phyloP scores from a whole-genome alignment of 2,113 vertebrate genomes.

The Melanerpes formicivorus region DNA sequence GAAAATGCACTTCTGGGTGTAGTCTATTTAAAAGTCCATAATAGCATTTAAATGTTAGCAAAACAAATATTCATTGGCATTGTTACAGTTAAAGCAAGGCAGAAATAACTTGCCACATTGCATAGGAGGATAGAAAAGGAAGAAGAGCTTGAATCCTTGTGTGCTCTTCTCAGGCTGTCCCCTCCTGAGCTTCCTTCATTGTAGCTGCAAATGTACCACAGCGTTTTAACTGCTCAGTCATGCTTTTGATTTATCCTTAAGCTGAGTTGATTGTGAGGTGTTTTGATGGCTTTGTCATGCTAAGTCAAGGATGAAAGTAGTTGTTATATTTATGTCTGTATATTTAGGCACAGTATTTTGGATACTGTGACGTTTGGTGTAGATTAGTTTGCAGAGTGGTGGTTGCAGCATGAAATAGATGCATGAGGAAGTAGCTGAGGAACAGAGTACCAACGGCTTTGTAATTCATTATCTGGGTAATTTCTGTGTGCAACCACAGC shows the following conservation, averaged over 20 bases:
- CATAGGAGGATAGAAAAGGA: neutral
- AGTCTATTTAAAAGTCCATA: neutral
- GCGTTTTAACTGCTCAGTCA: neutral
- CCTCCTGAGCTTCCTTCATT: neutral
- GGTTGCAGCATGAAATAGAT: neutral
- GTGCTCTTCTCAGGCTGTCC: neutral
- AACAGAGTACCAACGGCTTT: neutral
- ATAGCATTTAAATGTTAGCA: neutral
- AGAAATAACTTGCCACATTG: neutral
- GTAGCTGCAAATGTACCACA: neutral
- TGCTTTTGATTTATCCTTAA: neutral
- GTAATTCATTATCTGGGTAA: neutral
- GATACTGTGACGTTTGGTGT: neutral
- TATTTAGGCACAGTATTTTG: neutral
- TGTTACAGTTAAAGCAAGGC: neutral
- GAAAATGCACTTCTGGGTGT: neutral
- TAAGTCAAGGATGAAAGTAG: neutral
- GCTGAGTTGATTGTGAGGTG: neutral
- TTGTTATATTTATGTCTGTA: neutral
- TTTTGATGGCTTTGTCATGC: slow-evolving; percentile 12
- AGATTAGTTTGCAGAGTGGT: neutral
- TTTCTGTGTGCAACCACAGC: neutral
- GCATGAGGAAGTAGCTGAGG: neutral
- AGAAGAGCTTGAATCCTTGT: neutral
- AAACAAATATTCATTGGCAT: neutral